phyloP scores from a whole-genome alignment of 2,888 invertebrate species.

The Tipula confusa region DNA sequence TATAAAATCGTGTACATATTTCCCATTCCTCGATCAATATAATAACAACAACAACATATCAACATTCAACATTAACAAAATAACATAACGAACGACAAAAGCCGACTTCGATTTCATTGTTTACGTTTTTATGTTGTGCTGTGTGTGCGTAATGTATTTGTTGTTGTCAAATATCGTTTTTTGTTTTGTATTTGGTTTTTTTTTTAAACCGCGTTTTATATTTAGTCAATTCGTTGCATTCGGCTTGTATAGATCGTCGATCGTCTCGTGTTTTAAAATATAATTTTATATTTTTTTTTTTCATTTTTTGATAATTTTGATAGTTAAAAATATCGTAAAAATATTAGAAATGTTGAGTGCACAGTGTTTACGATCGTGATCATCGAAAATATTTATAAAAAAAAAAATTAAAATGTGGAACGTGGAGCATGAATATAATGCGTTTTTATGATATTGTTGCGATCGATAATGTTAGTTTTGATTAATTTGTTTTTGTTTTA shows the following conservation, averaged over 20 bases:
- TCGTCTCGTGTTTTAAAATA: not conserved
- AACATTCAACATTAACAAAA: too few relatives aligned
- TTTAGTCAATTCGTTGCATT: slow-evolving; percentile 3
- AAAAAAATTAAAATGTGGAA: too few relatives aligned
- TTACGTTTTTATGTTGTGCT: not conserved
- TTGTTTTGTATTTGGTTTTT: not conserved
- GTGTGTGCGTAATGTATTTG: too few relatives aligned
- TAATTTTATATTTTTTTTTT: not conserved
- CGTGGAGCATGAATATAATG: not conserved
- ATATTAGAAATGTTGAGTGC: not conserved
- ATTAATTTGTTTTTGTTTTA: not conserved
- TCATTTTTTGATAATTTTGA: not conserved
- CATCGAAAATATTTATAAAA: not conserved
- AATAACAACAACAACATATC: not conserved
- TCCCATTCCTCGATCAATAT: not conserved
- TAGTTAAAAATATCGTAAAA: not conserved
- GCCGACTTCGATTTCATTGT: slow-evolving; percentile 14
- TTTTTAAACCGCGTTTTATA: not conserved
- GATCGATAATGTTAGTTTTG: not conserved
- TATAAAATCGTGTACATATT: not conserved
- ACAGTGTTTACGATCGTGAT: not conserved
- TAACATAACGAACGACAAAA: not conserved
- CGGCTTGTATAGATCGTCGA: not conserved
- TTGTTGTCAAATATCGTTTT: not conserved
- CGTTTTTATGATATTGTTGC: not conserved